Evolutionary conservation across 2,797 vertebrate genomes (phyloP), one percentile per base, ranked within the genome.

Genomic region (Myripristis murdjan): DNA sequence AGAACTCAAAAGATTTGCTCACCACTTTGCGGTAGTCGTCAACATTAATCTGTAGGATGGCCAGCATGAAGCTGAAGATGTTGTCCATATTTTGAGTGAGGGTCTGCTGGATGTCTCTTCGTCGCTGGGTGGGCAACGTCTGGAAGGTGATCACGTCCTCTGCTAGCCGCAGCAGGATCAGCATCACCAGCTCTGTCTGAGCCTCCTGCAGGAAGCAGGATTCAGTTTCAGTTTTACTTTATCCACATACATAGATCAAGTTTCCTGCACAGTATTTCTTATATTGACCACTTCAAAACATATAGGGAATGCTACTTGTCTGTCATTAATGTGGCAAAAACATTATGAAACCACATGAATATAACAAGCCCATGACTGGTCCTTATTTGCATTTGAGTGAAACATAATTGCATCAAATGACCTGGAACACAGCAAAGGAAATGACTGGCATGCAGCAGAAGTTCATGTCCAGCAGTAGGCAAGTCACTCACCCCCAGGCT

Each of bases 81-180:
- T 89, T 96, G 43, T 97, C 96, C 97, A 99, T 99, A 84, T 98
- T 98, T 87, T 96, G 96, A 0, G 97, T 97, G 81, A 99, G 96
- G 0, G 97, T 98, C 81, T 97, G 96, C 81, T 99, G 97, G 88
- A 99, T 99, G 89, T 99, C 98, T 70, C 97, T 93, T 71, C 98
- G 95, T 35, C 98, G 95, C 83, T 99, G 98, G 9, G 91, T 85
- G 35, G 98, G 98, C 7, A 99, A 86, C 0, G 96, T 96, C 91
- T 98, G 97, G 90, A 99, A 99, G 35, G 97, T 98, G 87, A 99
- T 97, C 57, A 99, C 98, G 1, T 99, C 98, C 85, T 99, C 98
- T 0, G 97, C 98, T 86, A 99, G 79, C 46, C 98, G 95, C 75
- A 99, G 84, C 70, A 99, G 94, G 72, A 99, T 97, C 84, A 99